These are phyloP conservation scores for Luperina testacea DNA, from an alignment of 2,888 invertebrate genomes.

Conservation along the genomic window DNA sequence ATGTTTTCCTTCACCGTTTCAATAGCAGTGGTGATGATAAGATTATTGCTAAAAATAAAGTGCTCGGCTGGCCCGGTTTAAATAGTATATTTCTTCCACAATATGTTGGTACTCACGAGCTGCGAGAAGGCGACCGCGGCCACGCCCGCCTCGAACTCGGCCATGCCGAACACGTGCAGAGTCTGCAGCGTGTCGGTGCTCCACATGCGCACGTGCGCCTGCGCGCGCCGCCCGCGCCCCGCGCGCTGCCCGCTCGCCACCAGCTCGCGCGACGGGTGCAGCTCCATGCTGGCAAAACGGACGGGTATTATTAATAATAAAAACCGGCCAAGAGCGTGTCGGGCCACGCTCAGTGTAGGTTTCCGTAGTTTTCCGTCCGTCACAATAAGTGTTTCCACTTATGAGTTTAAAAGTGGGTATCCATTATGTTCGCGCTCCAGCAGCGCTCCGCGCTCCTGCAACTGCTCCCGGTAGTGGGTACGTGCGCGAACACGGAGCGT, in stretches of 20 bases:
- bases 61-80: background rate
- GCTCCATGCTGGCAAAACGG: slow-evolving; percentile 92
- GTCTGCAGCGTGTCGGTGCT: slow-evolving; percentile 97
- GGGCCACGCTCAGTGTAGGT: no score
- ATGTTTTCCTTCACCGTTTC: no score
- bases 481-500: no score
- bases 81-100: background rate
- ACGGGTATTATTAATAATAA: background rate
- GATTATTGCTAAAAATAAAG: background rate
- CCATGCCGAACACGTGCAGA: slow-evolving; percentile 97
- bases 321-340: no score
- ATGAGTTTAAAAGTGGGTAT: no score
- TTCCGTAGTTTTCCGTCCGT: no score
- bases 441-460: no score
- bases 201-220: slow-evolving; percentile 98
- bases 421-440: no score
- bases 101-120: slow-evolving; percentile 89
- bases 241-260: slow-evolving; percentile 97
- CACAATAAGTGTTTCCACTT: no score
- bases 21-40: no score
- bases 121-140: slow-evolving; percentile 97
- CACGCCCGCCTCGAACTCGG: slow-evolving; percentile 96
- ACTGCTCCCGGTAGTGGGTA: no score
- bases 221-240: slow-evolving; percentile 95
- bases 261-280: slow-evolving; percentile 96